These are phyloP conservation scores for Podiceps cristatus DNA, from an alignment of 2,113 vertebrate species.

Conservation along the genomic window DNA sequence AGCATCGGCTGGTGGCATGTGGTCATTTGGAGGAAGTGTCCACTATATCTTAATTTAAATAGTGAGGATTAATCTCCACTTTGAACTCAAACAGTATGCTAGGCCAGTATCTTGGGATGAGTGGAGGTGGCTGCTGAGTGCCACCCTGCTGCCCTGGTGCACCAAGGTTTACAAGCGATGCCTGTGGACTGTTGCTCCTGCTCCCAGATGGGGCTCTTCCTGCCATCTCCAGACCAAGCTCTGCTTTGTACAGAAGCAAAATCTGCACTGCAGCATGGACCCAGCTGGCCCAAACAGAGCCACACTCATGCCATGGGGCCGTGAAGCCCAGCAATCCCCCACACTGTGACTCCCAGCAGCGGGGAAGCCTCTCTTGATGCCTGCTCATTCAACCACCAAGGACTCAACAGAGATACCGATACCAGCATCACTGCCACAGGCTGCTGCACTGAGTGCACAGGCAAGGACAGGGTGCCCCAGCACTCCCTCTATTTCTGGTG, in stretches of 20 bases:
- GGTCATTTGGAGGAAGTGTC: background rate
- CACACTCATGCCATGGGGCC: background rate
- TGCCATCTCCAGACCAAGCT: background rate
- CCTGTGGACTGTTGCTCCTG: background rate
- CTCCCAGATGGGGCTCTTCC: background rate
- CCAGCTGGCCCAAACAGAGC: background rate
- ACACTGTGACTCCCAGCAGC: fast-evolving
- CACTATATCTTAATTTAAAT: background rate
- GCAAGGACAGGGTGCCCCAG: background rate
- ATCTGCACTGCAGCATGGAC: background rate
- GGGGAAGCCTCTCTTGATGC: background rate
- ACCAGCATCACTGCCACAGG: background rate
- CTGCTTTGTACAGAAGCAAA: background rate
- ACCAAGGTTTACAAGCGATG: background rate
- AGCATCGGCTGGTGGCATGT: fast-evolving
- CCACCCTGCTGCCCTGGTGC: background rate
- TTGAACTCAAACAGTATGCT: background rate
- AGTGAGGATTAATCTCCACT: background rate
- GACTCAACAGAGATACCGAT: background rate
- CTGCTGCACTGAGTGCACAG: fast-evolving
- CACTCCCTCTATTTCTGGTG: background rate
- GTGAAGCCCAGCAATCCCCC: background rate
- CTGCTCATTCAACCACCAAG: background rate
- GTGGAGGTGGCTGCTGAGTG: background rate
- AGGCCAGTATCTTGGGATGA: background rate